Percentiles rank a stretch among this genome's conserved stretches.
phyloP scores from a whole-genome alignment of 1,140 invertebrate genomes.

The Chrysoperla carnea region DNA sequence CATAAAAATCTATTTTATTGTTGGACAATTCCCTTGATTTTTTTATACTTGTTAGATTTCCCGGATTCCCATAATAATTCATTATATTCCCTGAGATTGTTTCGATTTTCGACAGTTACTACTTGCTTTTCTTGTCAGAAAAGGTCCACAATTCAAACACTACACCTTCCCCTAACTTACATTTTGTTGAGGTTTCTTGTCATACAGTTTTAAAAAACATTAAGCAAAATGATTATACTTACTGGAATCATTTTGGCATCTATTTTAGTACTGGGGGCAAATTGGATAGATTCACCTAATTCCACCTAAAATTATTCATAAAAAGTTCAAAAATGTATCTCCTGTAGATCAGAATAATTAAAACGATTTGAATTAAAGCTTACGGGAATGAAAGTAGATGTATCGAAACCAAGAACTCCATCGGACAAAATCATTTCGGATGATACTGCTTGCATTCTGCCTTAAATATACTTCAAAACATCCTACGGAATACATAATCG shows the following conservation, averaged over 20 bases:
- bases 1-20: too few species aligned
- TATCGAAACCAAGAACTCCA: slow-evolving; percentile 8
- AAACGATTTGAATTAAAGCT: slow-evolving; percentile 4
- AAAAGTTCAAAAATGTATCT: not conserved
- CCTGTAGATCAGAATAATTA: slow-evolving; percentile 4
- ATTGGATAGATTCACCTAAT: not conserved
- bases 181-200: too few species aligned
- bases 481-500: slow-evolving; percentile 10
- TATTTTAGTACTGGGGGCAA: not conserved
- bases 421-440: slow-evolving; percentile 1
- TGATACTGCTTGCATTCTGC: slow-evolving; percentile 1
- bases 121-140: too few species aligned
- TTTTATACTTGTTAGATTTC: too few species aligned
- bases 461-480: not conserved
- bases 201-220: too few species aligned
- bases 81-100: too few species aligned
- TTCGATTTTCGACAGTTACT: too few species aligned
- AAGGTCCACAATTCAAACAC: too few species aligned
- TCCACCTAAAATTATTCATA: not conserved
- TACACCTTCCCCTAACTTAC: too few species aligned
- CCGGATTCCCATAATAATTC: too few species aligned
- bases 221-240: not conserved
- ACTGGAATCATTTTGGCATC: not conserved
- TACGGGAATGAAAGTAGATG: slow-evolving; percentile 11
- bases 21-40: too few species aligned